Evolutionary conservation across 2,888 invertebrate genomes (phyloP), one percentile per base, ranked within the genome.

Genomic region (Amitus sp.): DNA sequence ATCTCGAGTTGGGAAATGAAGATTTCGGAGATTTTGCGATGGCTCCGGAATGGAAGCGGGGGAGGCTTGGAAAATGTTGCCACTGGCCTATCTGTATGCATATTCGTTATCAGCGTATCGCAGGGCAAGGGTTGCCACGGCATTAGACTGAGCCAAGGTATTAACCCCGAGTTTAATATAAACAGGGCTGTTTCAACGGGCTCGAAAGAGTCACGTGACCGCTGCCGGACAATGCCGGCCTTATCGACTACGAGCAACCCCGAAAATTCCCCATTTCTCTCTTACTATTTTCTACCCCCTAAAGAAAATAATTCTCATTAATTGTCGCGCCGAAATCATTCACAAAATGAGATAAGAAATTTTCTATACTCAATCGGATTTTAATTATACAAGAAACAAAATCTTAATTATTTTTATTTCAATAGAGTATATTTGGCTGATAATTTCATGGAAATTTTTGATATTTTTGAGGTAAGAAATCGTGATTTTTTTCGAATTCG

Each of bases 151-250:
- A 77, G 76, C 73, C 73, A 56, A 68, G 75, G 76, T 72, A 78
- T 78, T 78, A 78, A 78, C 78, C 77, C 72, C 72, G 70, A 78
- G 77, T 78, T 77, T 77, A 78, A 77, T 77, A 77, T 77, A 76
- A 78, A 78, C 78, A 77, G 73, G 68, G 69, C 60, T 63, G 61
- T 61, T 58, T 59, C 39, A 64, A 52, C 43, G 64, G 67, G 57
- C 45, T 54, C 40, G 59, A 20, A 53, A 52, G 57, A 43, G 67
- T 66, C 74, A 71, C 75, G 72, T 73, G 73, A 72, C 73, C 67
- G 47, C n/a, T n/a, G n/a, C 65, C 68, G 76, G 76, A 76, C 76
- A 75, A 75, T 76, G 70, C 72, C 56, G 49, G 50, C 70, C 74
- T 74, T 76, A 76, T 76, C 74, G 71, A 73, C 73, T 59, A 54